Evolutionary conservation across 2,797 vertebrate genomes (phyloP).

Genomic region (Toxotes lorentzi): DNA sequence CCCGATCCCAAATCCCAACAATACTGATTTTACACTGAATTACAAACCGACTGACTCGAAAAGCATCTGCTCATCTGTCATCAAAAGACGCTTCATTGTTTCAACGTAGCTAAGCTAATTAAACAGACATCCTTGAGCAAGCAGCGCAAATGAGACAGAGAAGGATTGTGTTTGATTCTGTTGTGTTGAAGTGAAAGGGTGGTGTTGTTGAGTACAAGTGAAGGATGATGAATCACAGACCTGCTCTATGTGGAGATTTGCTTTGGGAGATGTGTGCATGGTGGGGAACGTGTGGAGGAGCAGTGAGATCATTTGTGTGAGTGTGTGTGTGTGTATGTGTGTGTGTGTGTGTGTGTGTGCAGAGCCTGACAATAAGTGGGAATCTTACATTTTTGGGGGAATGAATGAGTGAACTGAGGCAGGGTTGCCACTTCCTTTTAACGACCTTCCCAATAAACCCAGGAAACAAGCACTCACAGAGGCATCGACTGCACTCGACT

Average conservation of each 20-base stretch:
- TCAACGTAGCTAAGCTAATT: conserved; percentile 46
- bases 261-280: conserved; percentile 22
- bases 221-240: conserved; percentile 48
- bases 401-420: conserved; percentile 12
- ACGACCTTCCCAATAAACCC: conserved; percentile 12
- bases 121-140: conserved; percentile 56
- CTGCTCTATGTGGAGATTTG: conserved; percentile 34
- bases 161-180: conserved; percentile 12
- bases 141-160: conserved; percentile 38
- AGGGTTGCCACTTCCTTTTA: conserved; percentile 1
- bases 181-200: conserved; percentile 43
- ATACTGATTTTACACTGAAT: background rate
- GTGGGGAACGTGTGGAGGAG: conserved; percentile 14
- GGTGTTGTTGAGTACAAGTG: conserved; percentile 21
- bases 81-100: conserved; percentile 34
- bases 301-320: background rate
- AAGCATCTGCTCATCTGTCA: conserved; percentile 54
- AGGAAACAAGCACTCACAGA: conserved; percentile 16
- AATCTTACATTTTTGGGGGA: conserved; percentile 14
- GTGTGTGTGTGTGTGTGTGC: conserved; percentile 9
- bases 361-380: conserved; percentile 21
- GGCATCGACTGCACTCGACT: background rate
- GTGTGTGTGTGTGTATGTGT: background rate
- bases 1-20: background rate
- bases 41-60: conserved; percentile 38